Evolutionary conservation across 2,113 vertebrate genomes (phyloP).

Genomic region (Petromus typicus): DNA sequence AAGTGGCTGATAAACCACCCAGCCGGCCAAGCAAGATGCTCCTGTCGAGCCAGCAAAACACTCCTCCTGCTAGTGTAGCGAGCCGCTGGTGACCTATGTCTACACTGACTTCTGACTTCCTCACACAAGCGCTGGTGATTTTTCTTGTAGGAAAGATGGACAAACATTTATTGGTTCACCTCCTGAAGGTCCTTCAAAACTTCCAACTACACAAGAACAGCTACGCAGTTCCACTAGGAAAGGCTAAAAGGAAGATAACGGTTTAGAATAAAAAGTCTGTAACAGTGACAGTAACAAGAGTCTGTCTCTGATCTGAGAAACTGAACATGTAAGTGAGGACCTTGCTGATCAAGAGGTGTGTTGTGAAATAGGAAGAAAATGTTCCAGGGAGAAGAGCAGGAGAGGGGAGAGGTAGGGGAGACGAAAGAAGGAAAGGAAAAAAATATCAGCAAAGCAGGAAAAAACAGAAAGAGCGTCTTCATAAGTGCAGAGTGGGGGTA

Average conservation of each 20-base stretch:
- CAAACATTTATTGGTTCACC: neutral
- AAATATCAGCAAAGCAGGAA: no score
- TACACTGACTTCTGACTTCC: neutral
- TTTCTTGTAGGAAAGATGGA: slow-evolving; percentile 3
- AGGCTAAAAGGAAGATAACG: neutral
- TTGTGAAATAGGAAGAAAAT: no score
- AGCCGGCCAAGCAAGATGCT: neutral
- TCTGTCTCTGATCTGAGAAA: no score
- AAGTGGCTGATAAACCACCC: neutral
- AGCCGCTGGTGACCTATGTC: neutral
- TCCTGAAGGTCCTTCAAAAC: neutral
- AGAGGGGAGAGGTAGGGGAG: no score
- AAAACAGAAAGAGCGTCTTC: no score
- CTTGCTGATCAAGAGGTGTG: no score
- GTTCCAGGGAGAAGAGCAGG: no score
- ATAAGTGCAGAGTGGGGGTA: no score
- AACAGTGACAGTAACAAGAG: no score
- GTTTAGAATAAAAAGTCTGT: neutral
- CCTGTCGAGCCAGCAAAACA: neutral
- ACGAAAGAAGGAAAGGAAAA: no score
- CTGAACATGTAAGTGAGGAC: no score
- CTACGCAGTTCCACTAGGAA: neutral
- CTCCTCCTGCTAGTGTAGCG: neutral
- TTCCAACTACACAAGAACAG: neutral
- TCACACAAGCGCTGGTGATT: neutral